phyloP scores from a whole-genome alignment of 2,113 vertebrate species.

The Scolopax mira region DNA sequence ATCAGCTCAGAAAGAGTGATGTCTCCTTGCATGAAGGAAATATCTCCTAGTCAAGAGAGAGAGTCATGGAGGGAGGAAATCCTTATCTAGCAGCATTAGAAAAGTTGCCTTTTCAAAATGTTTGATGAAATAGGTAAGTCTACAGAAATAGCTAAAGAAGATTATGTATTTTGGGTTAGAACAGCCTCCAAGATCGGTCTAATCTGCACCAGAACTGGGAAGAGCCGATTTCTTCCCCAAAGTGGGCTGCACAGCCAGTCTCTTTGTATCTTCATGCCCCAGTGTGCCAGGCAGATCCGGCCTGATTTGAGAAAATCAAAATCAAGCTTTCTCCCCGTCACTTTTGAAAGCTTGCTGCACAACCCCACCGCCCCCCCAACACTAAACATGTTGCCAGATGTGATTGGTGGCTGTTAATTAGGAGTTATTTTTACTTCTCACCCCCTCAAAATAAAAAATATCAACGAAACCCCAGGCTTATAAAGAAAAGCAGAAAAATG shows the following conservation, averaged over 20 bases:
- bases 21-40: neutral
- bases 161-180: neutral
- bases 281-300: neutral
- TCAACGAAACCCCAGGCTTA: neutral
- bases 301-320: neutral
- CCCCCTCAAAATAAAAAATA: neutral
- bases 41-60: neutral
- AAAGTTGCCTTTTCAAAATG: neutral
- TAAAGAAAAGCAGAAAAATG: neutral
- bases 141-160: neutral
- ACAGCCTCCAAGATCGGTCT: neutral
- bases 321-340: neutral
- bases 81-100: neutral
- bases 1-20: neutral
- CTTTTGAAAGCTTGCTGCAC: neutral
- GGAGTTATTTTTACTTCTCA: neutral
- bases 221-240: neutral
- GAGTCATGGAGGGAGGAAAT: neutral
- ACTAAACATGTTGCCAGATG: neutral
- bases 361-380: rapidly evolving
- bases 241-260: neutral
- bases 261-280: neutral
- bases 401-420: neutral
- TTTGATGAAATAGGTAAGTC: neutral
- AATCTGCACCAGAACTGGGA: neutral